Evolutionary conservation across 1,140 invertebrate genomes (phyloP), one percentile per base, ranked within the genome.

Genomic region (Copidosoma floridanum): DNA sequence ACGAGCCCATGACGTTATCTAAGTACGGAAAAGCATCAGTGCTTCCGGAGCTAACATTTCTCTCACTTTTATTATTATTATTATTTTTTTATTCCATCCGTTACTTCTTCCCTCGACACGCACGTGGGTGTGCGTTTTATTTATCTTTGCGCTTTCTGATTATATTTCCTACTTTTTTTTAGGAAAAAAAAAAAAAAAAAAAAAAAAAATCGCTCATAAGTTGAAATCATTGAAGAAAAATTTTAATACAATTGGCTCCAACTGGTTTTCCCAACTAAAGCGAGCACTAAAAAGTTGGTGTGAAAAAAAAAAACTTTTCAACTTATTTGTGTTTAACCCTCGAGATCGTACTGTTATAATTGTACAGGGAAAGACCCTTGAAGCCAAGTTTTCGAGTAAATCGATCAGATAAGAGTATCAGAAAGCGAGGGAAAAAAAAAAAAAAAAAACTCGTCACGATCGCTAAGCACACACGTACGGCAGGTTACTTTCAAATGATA

Each of bases 1-100:
- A 51, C 47, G 47, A 58, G 47, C 47, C 21, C 41, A 2, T 24
- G 23, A n/a, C 41, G 24, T 50, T 57, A 57, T 50, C 55, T 47
- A 47, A 40, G 16, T 24, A 56, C 29, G 41, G 53, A 56, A 57
- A 47, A 57, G 48, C 37, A n/a, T n/a, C 2, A 16, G 2, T 27
- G 21, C n/a, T 47, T 47, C 29, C 29, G 11, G 43, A 47, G 29
- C 18, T 23, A 43, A 32, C 16, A 57, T 47, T 57, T 57, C 54
- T 57, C 44, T 6, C 37, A 21, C 29, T 29, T 32, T 16, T 55
- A 2, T 8, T n/a, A n/a, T n/a, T n/a, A n/a, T n/a, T n/a, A n/a
- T n/a, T n/a, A n/a, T n/a, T n/a, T n/a, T 24, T 55, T 32, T 55
- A 14, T 44, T 29, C 24, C 14, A 21, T 2, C 11, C 18, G 14